These are phyloP conservation scores for Calcarius lapponicus DNA, from an alignment of 2,797 vertebrate species.

Conservation along the genomic window DNA sequence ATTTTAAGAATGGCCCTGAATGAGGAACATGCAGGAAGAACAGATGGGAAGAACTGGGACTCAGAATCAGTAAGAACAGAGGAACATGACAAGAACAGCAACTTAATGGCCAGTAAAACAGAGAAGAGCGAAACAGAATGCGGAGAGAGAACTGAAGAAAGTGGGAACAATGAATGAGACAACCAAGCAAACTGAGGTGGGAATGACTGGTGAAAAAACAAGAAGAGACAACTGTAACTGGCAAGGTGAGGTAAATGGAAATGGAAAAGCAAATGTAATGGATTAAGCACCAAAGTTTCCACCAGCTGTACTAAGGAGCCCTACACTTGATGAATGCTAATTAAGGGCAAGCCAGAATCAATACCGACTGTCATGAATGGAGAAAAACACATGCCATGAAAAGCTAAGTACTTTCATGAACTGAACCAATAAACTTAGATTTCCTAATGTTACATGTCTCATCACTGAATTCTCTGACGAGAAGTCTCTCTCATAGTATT, in stretches of 20 bases:
- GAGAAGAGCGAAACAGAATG: background rate
- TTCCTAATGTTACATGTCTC: background rate
- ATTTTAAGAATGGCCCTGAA: background rate
- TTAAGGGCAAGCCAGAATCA: background rate
- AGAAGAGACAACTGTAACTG: background rate
- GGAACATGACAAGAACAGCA: background rate
- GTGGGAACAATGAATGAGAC: accelerated
- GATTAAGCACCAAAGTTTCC: background rate
- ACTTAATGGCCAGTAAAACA: background rate
- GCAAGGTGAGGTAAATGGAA: background rate
- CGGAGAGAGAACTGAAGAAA: background rate
- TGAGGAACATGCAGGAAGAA: background rate
- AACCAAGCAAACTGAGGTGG: background rate
- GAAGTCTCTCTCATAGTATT: background rate
- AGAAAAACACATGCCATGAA: background rate
- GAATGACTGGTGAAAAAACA: background rate
- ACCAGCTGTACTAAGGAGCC: background rate
- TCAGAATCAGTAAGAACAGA: background rate
- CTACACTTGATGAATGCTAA: background rate
- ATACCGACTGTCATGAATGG: background rate
- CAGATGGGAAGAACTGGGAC: background rate
- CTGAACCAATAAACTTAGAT: background rate
- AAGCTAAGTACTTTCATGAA: background rate
- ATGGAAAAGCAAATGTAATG: background rate
- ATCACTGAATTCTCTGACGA: background rate